Conservation (phyloP, 2,888 invertebrate species). For the Pegoplata infirma region DNA sequence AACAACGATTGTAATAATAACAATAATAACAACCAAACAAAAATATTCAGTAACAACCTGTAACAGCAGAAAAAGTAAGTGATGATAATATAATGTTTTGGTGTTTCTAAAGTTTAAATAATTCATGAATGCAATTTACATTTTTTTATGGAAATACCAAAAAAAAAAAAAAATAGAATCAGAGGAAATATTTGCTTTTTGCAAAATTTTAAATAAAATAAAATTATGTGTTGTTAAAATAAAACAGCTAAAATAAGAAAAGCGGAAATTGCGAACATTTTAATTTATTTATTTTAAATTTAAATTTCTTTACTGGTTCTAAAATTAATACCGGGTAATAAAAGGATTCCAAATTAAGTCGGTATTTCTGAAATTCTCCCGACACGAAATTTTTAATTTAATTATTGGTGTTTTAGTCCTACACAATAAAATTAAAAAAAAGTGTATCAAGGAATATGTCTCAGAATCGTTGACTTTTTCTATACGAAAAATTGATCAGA, state of each 20-base stretch:
- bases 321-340: too few species aligned
- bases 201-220: not conserved
- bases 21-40: not conserved
- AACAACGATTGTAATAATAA: not conserved
- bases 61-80: not conserved
- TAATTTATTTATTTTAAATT: too few species aligned
- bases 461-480: too few species aligned
- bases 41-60: not conserved
- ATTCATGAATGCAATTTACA: slow-evolving; percentile 75
- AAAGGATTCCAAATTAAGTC: too few species aligned
- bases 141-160: slow-evolving; percentile 48
- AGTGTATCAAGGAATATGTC: too few species aligned
- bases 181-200: not conserved
- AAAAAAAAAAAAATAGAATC: not conserved
- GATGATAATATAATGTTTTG: slow-evolving; percentile 54
- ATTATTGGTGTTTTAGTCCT: too few species aligned
- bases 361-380: too few species aligned
- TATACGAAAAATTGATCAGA: too few species aligned
- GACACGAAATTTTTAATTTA: too few species aligned
- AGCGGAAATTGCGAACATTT: too few species aligned
- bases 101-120: slow-evolving; percentile 67
- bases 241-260: not conserved
- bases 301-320: too few species aligned
- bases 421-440: too few species aligned
- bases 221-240: slow-evolving; percentile 4